Base-by-base conservation (phyloP, 1,140 invertebrate genomes). In the Neuroterus valhalla region DNA sequence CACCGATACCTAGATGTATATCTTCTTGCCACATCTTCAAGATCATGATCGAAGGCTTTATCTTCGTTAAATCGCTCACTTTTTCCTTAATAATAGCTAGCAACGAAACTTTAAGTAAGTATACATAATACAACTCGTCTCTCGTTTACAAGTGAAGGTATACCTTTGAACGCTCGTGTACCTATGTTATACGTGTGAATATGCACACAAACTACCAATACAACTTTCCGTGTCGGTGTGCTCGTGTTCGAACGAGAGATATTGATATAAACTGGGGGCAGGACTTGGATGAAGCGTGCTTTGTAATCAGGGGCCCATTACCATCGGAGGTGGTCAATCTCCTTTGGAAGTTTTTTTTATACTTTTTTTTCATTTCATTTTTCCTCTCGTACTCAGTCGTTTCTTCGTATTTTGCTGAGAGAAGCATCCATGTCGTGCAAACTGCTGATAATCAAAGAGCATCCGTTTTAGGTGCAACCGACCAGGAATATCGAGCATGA, bases 261-360 rank as follows among this genome's bases (percentile, higher is more conserved):
- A 90, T 89, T 90, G 89, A 89, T 90, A 90, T 90, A 89, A 90
- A 90, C 87, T 87, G 88, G 86, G 85, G 88, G 88, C 87, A 85
- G 87, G 87, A 72, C 85, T 81, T 66, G 75, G 75, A 66, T 83
- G 83, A 52, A 86, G 79, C 84, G 84, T 85, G 85, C 88, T 89
- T 89, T 90, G 87, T 89, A 89, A 89, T 89, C 88, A 89, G 83
- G 82, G 78, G 72, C 82, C 86, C 81, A 89, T 89, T 89, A 89
- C 87, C 86, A 89, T 88, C 88, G 81, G 77, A 89, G 87, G 85
- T 89, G 88, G 88, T 88, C 88, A 89, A 89, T 88, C 84, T 85
- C 84, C 79, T 74, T 26, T 78, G 74, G 42, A 78, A 66, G 68
- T 81, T 78, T 77, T 80, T 78, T 72, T 80, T 80, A 75, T 75